Percentiles rank a stretch among this genome's conserved stretches.
These are phyloP conservation scores for Gymnocypris eckloni DNA, from an alignment of 2,797 vertebrate genomes.

Conservation along the genomic window DNA sequence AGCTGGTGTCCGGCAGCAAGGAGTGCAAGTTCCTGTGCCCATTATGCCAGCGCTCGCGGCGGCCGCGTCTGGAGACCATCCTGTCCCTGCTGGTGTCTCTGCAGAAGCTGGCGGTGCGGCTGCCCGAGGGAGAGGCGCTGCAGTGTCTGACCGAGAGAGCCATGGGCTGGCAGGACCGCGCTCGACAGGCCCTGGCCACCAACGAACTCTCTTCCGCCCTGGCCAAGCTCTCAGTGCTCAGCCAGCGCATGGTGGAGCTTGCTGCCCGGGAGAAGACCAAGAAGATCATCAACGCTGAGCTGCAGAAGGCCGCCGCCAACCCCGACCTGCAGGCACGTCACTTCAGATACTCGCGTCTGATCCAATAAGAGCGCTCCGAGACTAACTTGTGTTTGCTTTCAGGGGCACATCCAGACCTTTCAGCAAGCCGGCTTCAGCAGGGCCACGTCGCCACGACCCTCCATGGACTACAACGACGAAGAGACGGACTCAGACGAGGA, in stretches of 20 bases:
- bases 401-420: constrained; percentile 97
- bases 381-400: constrained; percentile 3
- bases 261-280: constrained; percentile 97
- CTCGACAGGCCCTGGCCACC: constrained; percentile 92
- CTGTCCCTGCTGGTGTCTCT: constrained; percentile 94
- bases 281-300: constrained; percentile 97
- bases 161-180: constrained; percentile 99
- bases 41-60: constrained; percentile 92
- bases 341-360: neutral
- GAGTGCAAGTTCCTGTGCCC: constrained; percentile 97
- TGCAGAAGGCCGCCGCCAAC: constrained; percentile 97
- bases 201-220: constrained; percentile 94
- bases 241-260: constrained; percentile 98
- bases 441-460: constrained; percentile 89
- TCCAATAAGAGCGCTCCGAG: rapidly evolving
- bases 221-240: constrained; percentile 96
- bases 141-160: constrained; percentile 97
- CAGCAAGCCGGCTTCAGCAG: constrained; percentile 97
- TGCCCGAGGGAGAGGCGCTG: constrained; percentile 94
- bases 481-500: constrained; percentile 99
- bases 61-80: constrained; percentile 95
- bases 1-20: constrained; percentile 83
- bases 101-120: constrained; percentile 94
- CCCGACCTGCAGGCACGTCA: constrained; percentile 89
- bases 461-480: constrained; percentile 94